Conservation (phyloP, 2,888 invertebrate species). For the Leucoma salicis region DNA sequence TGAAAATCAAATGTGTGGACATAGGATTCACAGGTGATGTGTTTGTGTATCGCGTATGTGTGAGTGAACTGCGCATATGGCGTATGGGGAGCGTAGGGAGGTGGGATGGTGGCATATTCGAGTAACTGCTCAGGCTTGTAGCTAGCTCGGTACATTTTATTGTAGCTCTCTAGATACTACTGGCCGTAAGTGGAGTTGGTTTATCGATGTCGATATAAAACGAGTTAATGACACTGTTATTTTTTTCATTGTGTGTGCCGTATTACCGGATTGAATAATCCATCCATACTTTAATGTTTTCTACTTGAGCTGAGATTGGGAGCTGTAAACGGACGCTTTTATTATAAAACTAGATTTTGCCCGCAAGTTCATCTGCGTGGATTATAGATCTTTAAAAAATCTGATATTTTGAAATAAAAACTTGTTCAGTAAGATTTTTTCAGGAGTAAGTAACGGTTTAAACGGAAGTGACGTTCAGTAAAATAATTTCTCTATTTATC, state of each 20-base stretch:
- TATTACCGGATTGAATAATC: slow-evolving; percentile 47
- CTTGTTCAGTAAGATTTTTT: no score
- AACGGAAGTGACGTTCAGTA: no score
- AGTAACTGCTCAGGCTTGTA: slow-evolving; percentile 79
- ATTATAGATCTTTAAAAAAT: no score
- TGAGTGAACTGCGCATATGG: slow-evolving; percentile 70
- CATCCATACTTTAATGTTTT: slow-evolving; percentile 42
- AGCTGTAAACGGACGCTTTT: slow-evolving; percentile 23
- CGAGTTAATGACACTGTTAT: slow-evolving; percentile 56
- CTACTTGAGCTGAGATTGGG: slow-evolving; percentile 41
- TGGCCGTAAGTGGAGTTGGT: slow-evolving; percentile 53
- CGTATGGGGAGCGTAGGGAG: slow-evolving; percentile 34
- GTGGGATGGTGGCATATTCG: slow-evolving; percentile 47
- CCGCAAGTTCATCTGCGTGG: no score
- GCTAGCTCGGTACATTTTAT: slow-evolving; percentile 81
- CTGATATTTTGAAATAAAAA: no score
- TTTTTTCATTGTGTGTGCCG: slow-evolving; percentile 48
- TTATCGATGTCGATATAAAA: slow-evolving; percentile 75
- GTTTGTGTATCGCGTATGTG: slow-evolving; percentile 45
- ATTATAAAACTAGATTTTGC: no score
- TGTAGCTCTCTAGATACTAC: slow-evolving; percentile 79
- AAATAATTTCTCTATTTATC: no score
- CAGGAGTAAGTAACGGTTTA: no score
- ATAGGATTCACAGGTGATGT: slow-evolving; percentile 54
- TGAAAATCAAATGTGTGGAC: slow-evolving; percentile 49